phyloP scores from a whole-genome alignment of 2,797 vertebrate genomes.

The Epinephelus coioides region DNA sequence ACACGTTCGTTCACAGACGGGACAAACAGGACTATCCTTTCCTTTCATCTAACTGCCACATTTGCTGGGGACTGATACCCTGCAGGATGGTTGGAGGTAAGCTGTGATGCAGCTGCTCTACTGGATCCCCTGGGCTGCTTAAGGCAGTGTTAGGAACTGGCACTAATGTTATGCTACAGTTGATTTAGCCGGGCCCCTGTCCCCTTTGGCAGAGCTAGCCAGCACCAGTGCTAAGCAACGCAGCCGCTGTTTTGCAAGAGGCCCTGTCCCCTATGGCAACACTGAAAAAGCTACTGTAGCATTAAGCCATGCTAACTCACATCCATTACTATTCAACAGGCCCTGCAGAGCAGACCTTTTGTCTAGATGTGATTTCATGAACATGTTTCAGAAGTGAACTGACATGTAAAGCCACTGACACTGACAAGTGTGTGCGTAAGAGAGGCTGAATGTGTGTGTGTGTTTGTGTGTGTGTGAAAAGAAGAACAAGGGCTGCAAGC shows the following conservation, averaged over 20 bases:
- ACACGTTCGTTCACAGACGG: conserved; percentile 24
- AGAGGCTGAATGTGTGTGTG: conserved; percentile 20
- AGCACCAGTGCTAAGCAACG: conserved; percentile 64
- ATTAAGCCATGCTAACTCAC: conserved; percentile 80
- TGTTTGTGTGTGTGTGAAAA: conserved; percentile 46
- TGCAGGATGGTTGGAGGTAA: conserved; percentile 73
- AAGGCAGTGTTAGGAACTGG: conserved; percentile 76
- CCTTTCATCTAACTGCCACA: conserved; percentile 69
- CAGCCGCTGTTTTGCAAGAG: conserved; percentile 72
- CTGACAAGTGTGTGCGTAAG: conserved; percentile 59
- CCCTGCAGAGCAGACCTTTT: conserved; percentile 83
- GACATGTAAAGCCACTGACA: conserved; percentile 74
- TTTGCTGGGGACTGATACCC: conserved; percentile 67
- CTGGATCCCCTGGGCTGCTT: conserved; percentile 77
- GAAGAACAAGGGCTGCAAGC: conserved; percentile 72
- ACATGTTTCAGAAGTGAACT: conserved; percentile 75
- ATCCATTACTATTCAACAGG: conserved; percentile 85
- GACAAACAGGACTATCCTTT: conserved; percentile 47
- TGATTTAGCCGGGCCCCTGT: conserved; percentile 80
- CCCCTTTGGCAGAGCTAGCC: conserved; percentile 77
- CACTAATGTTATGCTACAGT: conserved; percentile 84
- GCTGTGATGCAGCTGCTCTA: conserved; percentile 77
- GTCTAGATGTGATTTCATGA: conserved; percentile 82
- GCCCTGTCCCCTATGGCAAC: conserved; percentile 81
- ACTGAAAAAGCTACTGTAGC: conserved; percentile 77